Percentiles rank a stretch among this genome's conserved stretches.
These are phyloP conservation scores for Aplodontia rufa DNA, from an alignment of 2,113 vertebrate genomes.

Conservation along the genomic window DNA sequence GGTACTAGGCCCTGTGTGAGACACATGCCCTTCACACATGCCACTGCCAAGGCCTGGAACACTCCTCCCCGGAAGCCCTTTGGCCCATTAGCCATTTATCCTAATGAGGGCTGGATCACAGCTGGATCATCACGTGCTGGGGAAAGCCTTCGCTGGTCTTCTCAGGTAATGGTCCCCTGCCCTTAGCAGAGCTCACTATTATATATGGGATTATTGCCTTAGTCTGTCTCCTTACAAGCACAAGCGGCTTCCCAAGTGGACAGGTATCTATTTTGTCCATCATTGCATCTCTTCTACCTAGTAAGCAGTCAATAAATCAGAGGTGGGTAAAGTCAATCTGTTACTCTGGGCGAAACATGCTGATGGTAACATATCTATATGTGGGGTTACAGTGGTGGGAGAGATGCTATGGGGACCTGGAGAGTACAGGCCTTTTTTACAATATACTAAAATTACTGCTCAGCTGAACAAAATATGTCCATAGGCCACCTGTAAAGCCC, in stretches of 20 bases:
- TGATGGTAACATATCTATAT: background rate
- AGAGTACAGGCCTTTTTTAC: background rate
- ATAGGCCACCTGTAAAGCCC: background rate
- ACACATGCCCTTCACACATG: background rate
- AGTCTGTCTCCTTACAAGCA: background rate
- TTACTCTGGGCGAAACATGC: background rate
- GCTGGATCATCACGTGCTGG: background rate
- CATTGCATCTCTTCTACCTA: background rate
- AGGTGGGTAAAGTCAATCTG: background rate
- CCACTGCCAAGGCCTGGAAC: background rate
- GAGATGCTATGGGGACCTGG: background rate
- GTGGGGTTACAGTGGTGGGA: fast-evolving
- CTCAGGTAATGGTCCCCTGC: background rate
- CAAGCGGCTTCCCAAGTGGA: background rate
- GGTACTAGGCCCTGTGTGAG: background rate
- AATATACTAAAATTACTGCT: background rate
- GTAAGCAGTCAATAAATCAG: background rate
- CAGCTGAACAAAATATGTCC: background rate
- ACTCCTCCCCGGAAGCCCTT: background rate
- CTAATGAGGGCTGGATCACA: too few relatives aligned
- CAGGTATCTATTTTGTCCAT: background rate
- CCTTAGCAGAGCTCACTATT: background rate
- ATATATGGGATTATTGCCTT: background rate
- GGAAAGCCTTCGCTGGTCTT: background rate
- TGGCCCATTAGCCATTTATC: background rate